Conservation (phyloP, 2,113 vertebrate species). For the Manacus vitellinus region DNA sequence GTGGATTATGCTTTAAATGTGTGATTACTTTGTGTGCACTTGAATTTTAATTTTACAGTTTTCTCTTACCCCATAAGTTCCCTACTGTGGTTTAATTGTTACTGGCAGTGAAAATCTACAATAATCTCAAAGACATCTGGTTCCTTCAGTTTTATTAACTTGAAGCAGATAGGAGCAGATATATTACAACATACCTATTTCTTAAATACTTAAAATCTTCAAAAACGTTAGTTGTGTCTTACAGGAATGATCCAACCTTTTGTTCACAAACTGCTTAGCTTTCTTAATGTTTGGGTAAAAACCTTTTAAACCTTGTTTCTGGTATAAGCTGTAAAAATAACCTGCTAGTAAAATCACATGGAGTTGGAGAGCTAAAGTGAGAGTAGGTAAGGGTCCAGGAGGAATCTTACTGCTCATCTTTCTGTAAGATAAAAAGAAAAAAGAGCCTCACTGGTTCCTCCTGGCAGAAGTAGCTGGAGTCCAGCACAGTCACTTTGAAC, state of each 20-base stretch:
- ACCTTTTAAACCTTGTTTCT: background rate
- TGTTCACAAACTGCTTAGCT: background rate
- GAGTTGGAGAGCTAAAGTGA: background rate
- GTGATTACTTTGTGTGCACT: background rate
- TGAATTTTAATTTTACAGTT: background rate
- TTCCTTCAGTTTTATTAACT: background rate
- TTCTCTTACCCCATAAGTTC: background rate
- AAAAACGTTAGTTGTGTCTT: background rate
- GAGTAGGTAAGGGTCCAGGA: background rate
- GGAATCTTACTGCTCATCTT: background rate
- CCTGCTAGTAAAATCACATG: background rate
- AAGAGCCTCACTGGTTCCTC: background rate
- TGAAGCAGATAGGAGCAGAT: background rate
- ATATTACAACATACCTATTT: background rate
- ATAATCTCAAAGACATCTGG: background rate
- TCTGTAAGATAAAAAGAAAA: background rate
- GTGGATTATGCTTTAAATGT: background rate
- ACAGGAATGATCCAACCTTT: background rate
- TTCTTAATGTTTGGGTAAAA: background rate
- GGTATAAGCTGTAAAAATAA: background rate
- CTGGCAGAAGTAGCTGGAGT: background rate
- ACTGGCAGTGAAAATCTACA: background rate
- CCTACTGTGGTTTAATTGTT: conserved; percentile 11
- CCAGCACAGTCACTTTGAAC: background rate
- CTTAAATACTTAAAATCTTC: background rate